Evolutionary conservation across 2,113 vertebrate genomes (phyloP).

Genomic region (Sitta europaea): DNA sequence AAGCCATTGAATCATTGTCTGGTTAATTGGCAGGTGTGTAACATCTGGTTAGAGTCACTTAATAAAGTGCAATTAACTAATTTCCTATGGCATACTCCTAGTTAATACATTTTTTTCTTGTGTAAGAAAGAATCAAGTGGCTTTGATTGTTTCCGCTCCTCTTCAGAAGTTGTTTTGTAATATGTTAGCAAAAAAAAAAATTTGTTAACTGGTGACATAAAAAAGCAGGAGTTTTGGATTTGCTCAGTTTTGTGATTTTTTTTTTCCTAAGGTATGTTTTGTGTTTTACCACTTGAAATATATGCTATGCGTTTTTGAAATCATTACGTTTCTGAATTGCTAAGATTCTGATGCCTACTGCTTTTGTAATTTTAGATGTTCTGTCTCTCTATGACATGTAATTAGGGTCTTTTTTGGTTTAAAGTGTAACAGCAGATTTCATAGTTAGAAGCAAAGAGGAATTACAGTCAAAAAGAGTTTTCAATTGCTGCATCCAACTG

Average conservation of each 20-base stretch:
- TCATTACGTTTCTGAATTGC: background rate
- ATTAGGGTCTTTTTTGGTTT: background rate
- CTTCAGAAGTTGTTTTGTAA: background rate
- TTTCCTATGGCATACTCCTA: background rate
- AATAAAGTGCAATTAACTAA: background rate
- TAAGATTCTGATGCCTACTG: background rate
- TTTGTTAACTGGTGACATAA: background rate
- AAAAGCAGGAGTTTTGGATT: background rate
- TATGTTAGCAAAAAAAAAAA: background rate
- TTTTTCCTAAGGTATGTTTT: background rate
- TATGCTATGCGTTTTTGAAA: background rate
- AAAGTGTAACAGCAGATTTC: background rate
- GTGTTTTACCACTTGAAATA: background rate
- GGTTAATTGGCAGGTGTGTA: background rate
- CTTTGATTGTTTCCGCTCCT: background rate
- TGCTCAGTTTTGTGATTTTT: background rate
- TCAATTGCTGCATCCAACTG: background rate
- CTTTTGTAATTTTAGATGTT: background rate
- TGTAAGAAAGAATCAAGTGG: background rate
- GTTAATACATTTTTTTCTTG: background rate
- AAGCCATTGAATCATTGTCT: background rate
- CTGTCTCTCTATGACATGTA: background rate
- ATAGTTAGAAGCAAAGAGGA: background rate
- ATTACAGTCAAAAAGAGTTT: background rate
- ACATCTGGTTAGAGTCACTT: background rate